Base-by-base conservation (phyloP, 2,113 vertebrate species). In the Pungitius pungitius region DNA sequence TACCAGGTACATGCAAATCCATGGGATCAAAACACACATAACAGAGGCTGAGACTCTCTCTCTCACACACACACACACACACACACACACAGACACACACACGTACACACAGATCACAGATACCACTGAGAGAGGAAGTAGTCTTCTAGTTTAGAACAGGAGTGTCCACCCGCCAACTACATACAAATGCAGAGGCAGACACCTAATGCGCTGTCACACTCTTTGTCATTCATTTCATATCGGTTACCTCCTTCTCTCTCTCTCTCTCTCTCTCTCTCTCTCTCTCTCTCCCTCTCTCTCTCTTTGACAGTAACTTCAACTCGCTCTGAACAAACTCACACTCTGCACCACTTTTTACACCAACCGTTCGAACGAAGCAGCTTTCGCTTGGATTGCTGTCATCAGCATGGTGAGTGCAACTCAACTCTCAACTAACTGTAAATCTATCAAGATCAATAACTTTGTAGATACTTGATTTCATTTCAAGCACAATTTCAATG, bases 1-100 rank as follows among this genome's bases (percentile, higher is more conserved):
- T 82, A 78, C 73, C 75, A 77, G 83, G 69, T 71, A 90, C 85
- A 94, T 59, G 91, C 92, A 94, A 94, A 94, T 93, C 26, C 35
- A 67, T 24, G 45, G 79, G 92, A 92, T 93, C 33, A 77, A 74
- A 88, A 58, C 57, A 80, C 33, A 60, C 59, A 93, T 93, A 94
- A 75, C 20, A 81, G 51, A 60, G 69, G 63, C 82, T 73, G 26
- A 82, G 49, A 67, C 70, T 58, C 75, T 78, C 62, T 69, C 55
- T 8, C 66, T 69, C 33, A 4, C 2, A 35, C 30, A 4, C 56
- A 69, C 68, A 68, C 47, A 65, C 33, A 35, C 33, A 35, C 3
- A 35, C 33, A 35, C 33, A 35, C 33, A 35, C 33, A 35, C 33
- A 35, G 5, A 35, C 33, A 79, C 47, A 67, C 67, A 56, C 75